Base-by-base conservation (phyloP, 2,113 vertebrate species). In the Petroica traversi region DNA sequence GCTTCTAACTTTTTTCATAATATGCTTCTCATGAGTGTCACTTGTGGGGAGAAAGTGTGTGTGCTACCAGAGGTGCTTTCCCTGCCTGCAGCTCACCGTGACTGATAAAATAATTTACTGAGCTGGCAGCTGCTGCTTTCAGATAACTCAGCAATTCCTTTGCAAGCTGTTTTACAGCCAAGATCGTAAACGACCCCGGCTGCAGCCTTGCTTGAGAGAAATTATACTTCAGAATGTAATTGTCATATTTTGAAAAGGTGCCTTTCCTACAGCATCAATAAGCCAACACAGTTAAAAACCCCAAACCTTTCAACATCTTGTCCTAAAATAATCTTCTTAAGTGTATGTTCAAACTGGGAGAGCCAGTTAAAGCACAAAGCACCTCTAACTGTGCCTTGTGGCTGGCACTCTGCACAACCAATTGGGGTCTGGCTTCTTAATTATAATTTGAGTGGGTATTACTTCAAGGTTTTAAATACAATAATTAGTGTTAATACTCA, bases 21-120 rank as follows among this genome's bases (percentile, higher is more conserved):
- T 84, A n/a, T 38, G 58, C 82, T 49, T 82, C 38, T 54, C 34
- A n/a, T 11, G 26, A 85, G 85, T 82, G 33, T 78, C 73, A 48
- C 86, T 96, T 79, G 36, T 6, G 5, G 45, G 64, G 85, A 69
- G 34, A 12, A 19, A 31, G 83, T 5, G 57, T 26, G 36, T 12
- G 3, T 23, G 72, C 61, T 87, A 31, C n/a, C 69, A 28, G 71
- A 88, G 88, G 89, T 77, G 14, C 20, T 90, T 84, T 87, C 94
- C 89, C 90, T 78, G 86, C 29, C 95, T 91, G 52, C 89, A 62
- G 49, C 93, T 91, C 66, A 54, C 62, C 12, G 16, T 86, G 95
- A 97, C 89, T 95, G 97, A 97, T 96, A 87, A 93, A 97, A 96
- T 75, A 93, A 97, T 95, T 95, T 59, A 73, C 52, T 12, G 78